phyloP scores from a whole-genome alignment of 2,113 vertebrate genomes.

The Tympanuchus pallidicinctus region DNA sequence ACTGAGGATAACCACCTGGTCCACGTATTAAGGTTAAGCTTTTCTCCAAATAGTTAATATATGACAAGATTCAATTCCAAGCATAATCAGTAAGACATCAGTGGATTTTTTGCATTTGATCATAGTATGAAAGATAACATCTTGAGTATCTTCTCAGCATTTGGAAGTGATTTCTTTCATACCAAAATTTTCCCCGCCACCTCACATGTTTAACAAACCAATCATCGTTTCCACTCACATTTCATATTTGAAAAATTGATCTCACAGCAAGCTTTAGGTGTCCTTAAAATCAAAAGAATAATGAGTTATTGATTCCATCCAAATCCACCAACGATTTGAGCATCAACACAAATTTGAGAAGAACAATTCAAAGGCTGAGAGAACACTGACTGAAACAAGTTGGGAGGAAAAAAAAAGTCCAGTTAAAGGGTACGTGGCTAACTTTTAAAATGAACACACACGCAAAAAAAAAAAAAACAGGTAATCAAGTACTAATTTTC shows the following conservation, averaged over 20 bases:
- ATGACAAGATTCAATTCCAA: neutral
- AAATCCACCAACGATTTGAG: neutral
- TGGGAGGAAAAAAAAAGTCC: fast-evolving
- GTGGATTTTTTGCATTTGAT: neutral
- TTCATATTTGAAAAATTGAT: constrained; percentile 36
- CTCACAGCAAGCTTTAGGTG: neutral
- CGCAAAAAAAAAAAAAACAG: neutral
- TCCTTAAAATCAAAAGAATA: constrained; percentile 13
- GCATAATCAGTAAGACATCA: neutral
- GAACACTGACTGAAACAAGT: neutral
- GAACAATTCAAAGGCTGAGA: neutral
- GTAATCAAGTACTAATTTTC: neutral
- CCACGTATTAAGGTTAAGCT: neutral
- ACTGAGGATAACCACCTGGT: neutral
- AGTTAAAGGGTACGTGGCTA: neutral
- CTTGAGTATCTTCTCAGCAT: neutral
- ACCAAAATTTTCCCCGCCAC: neutral
- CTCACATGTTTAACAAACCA: neutral
- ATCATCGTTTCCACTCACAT: neutral
- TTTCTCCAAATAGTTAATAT: neutral
- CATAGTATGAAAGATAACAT: neutral
- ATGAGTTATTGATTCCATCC: constrained; percentile 37
- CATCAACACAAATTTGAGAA: neutral
- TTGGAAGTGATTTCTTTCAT: neutral
- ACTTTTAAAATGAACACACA: neutral